Conservation (phyloP, 2,113 vertebrate species). For the Lepus americanus region DNA sequence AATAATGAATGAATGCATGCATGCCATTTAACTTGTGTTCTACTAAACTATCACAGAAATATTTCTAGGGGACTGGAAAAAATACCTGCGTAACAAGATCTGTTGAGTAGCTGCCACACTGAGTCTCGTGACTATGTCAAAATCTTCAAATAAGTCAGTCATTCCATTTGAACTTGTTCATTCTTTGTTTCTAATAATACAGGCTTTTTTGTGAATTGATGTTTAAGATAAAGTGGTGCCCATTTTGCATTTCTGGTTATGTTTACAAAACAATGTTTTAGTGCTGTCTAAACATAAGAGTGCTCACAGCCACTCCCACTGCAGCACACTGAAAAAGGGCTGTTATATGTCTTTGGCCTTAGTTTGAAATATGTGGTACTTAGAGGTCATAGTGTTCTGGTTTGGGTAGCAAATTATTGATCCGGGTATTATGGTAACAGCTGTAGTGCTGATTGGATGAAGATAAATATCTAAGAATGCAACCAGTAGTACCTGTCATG, state of each 20-base stretch:
- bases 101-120: not conserved
- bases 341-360: constrained; percentile 15
- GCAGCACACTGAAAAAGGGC: constrained; percentile 31
- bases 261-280: constrained; percentile 85
- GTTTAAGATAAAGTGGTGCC: constrained; percentile 62
- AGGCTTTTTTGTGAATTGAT: constrained; percentile 50
- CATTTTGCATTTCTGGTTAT: not conserved
- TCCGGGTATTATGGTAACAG: constrained; percentile 74
- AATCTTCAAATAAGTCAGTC: constrained; percentile 17
- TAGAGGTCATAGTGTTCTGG: constrained; percentile 67
- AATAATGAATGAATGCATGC: constrained; percentile 25
- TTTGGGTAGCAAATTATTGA: constrained; percentile 78
- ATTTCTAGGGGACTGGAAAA: constrained; percentile 48
- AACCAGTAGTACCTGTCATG: constrained; percentile 48
- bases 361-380: constrained; percentile 64
- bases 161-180: constrained; percentile 41
- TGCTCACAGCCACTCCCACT: not conserved
- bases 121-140: constrained; percentile 54
- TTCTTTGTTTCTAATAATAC: constrained; percentile 72
- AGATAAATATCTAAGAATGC: constrained; percentile 70
- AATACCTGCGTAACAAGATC: constrained; percentile 60
- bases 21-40: constrained; percentile 7
- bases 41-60: constrained; percentile 47
- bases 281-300: constrained; percentile 80
- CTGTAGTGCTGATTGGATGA: constrained; percentile 61